Evolutionary conservation across 2,113 vertebrate species (phyloP).

Genomic region (Paramormyrops kingsleyae): DNA sequence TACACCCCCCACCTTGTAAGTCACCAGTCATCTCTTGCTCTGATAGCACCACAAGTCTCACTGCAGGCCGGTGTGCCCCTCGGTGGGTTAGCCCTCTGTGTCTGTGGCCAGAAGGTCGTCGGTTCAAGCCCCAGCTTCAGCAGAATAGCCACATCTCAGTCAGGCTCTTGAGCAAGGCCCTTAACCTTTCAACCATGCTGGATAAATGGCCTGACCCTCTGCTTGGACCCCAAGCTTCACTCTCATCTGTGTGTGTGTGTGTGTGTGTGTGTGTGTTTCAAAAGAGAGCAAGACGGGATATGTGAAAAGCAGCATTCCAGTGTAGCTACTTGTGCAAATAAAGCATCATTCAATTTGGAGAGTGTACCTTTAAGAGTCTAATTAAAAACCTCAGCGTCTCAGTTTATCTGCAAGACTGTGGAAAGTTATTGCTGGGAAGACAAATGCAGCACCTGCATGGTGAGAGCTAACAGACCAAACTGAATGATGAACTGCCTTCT

Average conservation of each 20-base stretch:
- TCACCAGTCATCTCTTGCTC: conserved; percentile 22
- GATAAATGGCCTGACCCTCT: background rate
- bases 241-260: background rate
- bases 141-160: background rate
- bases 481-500: background rate
- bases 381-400: background rate
- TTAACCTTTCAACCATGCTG: conserved; percentile 15
- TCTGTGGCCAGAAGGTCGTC: background rate
- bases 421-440: background rate
- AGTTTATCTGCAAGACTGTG: background rate
- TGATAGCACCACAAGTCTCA: background rate
- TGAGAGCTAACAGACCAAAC: background rate
- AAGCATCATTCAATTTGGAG: background rate
- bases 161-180: background rate
- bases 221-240: background rate
- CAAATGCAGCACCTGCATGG: background rate
- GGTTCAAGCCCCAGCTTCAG: background rate
- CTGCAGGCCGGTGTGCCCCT: background rate
- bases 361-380: background rate
- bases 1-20: conserved; percentile 30
- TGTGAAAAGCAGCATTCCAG: background rate
- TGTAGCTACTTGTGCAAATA: background rate
- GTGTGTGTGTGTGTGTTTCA: background rate
- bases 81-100: background rate
- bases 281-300: background rate